Evolutionary conservation across 1,140 invertebrate species (phyloP), one percentile per base, ranked within the genome.

Genomic region (Phocides pigmalion): DNA sequence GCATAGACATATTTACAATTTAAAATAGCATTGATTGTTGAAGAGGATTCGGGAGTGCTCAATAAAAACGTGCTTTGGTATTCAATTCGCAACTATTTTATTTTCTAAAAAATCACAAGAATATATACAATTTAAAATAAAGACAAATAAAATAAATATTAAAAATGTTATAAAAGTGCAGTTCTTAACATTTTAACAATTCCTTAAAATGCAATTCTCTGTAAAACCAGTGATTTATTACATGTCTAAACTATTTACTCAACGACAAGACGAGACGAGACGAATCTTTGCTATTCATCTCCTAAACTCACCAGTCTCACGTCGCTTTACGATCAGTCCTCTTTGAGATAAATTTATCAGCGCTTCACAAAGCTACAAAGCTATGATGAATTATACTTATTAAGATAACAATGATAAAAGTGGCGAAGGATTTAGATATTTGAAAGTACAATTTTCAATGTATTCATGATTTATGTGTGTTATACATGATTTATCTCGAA

Each of bases 231-330:
- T 32, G 28, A 17, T 32, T 50, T 50, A 50, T 12, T 50, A 32
- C 25, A 28, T 15, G 46, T 12, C 25, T 11, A 49, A 49, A 49
- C 47, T 50, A 50, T 50, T 50, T 50, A 9, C 25, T 32, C 8
- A 50, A 32, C 15, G 14, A n/a, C n/a, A n/a, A 22, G 47, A 50
- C 47, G 11, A 32, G 47, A 50, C 46, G 46, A 20, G 46, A 49
- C 46, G 12, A 49, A 49, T 49, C 20, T 47, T 22, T 4, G 44
- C 17, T n/a, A 47, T 47, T 47, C 11, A 9, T 47, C 20, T 47
- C 46, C 4, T 14, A 12, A 47, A 20, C 20, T 47, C 22, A 3
- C 16, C 15, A 19, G 46, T 25, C 9, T 47, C 20, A 28, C 47
- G 47, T 49, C 14, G 25, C 8, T 49, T 49, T 16, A 49, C 25